Evolutionary conservation across 2,113 vertebrate genomes (phyloP).

Genomic region (Emydura subglobosa): DNA sequence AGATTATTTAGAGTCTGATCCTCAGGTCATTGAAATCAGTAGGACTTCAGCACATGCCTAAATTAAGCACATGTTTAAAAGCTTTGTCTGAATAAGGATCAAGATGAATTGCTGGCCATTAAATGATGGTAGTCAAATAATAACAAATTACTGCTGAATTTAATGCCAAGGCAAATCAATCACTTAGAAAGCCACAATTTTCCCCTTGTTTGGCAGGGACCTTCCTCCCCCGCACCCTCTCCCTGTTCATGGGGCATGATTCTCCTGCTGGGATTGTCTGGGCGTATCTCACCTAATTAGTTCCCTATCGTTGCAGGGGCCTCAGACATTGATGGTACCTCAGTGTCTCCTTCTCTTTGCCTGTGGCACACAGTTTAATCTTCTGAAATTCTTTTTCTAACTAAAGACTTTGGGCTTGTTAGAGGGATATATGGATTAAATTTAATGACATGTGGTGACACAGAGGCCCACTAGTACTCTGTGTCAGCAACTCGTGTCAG

Average conservation of each 20-base stretch:
- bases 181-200: neutral
- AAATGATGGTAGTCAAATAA: neutral
- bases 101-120: neutral
- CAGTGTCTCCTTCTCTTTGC: neutral
- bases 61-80: neutral
- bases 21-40: neutral
- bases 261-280: neutral
- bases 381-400: neutral
- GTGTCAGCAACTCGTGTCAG: neutral
- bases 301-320: neutral
- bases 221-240: no score
- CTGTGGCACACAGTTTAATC: neutral
- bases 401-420: neutral
- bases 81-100: neutral
- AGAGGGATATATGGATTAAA: neutral
- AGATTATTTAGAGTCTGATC: neutral
- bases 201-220: neutral
- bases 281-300: neutral
- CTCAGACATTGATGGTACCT: neutral
- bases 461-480: neutral
- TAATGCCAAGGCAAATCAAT: neutral
- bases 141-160: neutral
- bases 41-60: neutral
- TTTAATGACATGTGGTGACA: neutral
- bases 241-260: neutral